Percentiles rank a stretch among this genome's conserved stretches.
phyloP scores from a whole-genome alignment of 2,888 invertebrate species.

The Pseudococcus jackbeardsleyi region DNA sequence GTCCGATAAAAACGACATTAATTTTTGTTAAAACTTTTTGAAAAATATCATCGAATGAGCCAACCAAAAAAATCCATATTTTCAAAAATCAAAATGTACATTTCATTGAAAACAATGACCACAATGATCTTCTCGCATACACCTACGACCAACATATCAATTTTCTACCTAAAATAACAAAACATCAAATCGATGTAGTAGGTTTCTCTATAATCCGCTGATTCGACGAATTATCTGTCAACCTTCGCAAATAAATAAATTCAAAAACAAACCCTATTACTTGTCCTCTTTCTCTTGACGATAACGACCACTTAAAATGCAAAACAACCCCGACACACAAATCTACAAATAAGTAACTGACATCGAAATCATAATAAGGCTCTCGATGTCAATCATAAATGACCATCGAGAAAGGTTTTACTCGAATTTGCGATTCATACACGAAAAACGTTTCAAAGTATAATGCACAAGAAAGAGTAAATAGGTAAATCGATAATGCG shows the following conservation, averaged over 20 bases:
- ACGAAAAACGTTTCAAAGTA: conserved; percentile 10
- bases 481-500: background rate
- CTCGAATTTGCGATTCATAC: background rate
- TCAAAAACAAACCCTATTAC: background rate
- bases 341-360: background rate
- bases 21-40: too few species aligned
- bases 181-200: too few species aligned
- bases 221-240: background rate
- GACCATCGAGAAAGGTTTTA: background rate
- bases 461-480: background rate
- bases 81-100: too few species aligned
- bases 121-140: too few species aligned
- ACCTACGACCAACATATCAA: too few species aligned
- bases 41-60: too few species aligned
- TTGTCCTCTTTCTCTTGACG: background rate
- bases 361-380: background rate
- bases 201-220: background rate
- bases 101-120: too few species aligned
- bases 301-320: background rate
- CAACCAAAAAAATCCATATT: too few species aligned
- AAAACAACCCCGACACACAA: background rate
- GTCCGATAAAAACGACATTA: too few species aligned
- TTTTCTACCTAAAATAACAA: too few species aligned
- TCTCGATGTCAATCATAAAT: background rate
- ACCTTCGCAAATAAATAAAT: background rate